A percentile compares a stretch with the other conserved stretches of the same genome.
These are phyloP conservation scores for Trinectes maculatus DNA, from an alignment of 2,113 vertebrate genomes.

Conservation along the genomic window DNA sequence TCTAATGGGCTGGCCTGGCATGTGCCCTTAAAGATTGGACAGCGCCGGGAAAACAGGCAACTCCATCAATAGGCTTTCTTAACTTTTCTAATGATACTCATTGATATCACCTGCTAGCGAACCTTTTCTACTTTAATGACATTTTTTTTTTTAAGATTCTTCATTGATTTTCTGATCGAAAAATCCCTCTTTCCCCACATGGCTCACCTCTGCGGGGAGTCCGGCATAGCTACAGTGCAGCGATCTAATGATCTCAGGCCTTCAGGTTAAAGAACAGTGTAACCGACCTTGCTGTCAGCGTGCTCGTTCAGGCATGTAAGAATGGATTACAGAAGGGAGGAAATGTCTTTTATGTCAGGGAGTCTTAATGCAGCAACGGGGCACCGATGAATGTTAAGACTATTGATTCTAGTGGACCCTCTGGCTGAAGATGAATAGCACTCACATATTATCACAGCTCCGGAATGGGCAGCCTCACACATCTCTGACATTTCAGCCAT, in stretches of 20 bases:
- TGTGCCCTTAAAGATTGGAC: conserved; percentile 14
- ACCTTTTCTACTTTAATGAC: neutral
- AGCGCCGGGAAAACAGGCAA: neutral
- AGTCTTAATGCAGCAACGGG: conserved; percentile 65
- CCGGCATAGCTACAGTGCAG: conserved; percentile 1
- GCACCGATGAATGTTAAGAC: conserved; percentile 58
- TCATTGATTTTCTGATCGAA: neutral
- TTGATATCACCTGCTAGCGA: neutral
- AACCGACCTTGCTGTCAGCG: conserved; percentile 13
- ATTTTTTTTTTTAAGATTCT: neutral
- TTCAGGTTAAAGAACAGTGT: conserved; percentile 23
- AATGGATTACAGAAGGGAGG: conserved; percentile 14
- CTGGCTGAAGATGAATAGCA: conserved; percentile 66
- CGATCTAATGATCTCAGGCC: conserved; percentile 8
- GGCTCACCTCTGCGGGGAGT: conserved; percentile 5
- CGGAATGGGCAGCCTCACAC: conserved; percentile 54
- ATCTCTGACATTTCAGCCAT: conserved; percentile 74
- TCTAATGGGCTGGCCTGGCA: conserved; percentile 26
- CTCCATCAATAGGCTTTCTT: neutral
- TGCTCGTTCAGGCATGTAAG: conserved; percentile 18
- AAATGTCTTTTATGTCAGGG: conserved; percentile 52
- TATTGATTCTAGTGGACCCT: conserved; percentile 66
- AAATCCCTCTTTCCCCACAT: neutral
- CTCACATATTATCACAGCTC: conserved; percentile 63
- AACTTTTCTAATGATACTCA: conserved; percentile 17